A percentile compares a stretch with the other conserved stretches of the same genome.
Evolutionary conservation across 2,888 invertebrate species (phyloP).

Genomic region (Torymus texanus): DNA sequence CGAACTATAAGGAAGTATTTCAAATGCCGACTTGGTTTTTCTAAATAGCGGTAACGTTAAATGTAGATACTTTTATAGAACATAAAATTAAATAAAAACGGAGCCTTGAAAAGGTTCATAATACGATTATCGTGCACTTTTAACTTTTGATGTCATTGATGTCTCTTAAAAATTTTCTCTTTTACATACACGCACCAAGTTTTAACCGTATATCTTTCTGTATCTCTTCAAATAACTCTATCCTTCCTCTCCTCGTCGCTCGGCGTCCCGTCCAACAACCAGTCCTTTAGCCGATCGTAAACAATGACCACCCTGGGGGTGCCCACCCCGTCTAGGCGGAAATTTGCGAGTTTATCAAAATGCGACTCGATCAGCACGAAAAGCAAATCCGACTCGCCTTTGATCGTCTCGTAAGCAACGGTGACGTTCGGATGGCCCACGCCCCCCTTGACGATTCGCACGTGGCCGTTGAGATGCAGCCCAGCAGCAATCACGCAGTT

Average conservation of each 20-base stretch:
- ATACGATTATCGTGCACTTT: too few relatives aligned
- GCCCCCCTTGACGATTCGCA: constrained; percentile 57
- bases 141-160: too few relatives aligned
- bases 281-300: constrained; percentile 45
- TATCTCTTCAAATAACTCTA: too few relatives aligned
- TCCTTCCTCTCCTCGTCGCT: neutral
- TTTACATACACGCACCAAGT: too few relatives aligned
- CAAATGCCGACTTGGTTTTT: too few relatives aligned
- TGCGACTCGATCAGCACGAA: constrained; percentile 54
- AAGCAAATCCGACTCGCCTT: constrained; percentile 49
- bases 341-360: constrained; percentile 1
- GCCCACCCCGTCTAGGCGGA: constrained; percentile 13
- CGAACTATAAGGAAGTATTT: too few relatives aligned
- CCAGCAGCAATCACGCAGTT: constrained; percentile 56
- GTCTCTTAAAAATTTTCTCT: too few relatives aligned
- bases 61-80: too few relatives aligned
- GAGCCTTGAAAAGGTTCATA: too few relatives aligned
- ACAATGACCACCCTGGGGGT: constrained; percentile 39
- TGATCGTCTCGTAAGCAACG: constrained; percentile 49
- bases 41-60: too few relatives aligned
- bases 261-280: constrained; percentile 17
- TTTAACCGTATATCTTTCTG: too few relatives aligned
- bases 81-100: too few relatives aligned
- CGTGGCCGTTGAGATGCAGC: constrained; percentile 54
- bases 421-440: constrained; percentile 30